Percentiles rank a stretch among this genome's conserved stretches.
phyloP scores from a whole-genome alignment of 2,797 vertebrate species.

The Molothrus aeneus region DNA sequence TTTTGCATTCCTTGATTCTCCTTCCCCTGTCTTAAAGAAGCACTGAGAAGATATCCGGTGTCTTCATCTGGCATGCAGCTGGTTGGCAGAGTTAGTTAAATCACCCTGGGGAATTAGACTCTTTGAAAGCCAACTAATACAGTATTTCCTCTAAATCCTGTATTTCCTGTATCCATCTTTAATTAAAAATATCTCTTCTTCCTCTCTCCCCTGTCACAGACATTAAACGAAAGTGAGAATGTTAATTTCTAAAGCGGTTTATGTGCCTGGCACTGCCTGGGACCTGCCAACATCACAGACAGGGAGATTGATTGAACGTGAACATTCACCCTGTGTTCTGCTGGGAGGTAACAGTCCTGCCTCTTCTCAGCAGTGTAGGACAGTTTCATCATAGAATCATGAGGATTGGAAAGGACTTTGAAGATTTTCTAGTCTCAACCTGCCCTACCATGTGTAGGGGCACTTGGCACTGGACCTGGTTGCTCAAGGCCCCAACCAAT shows the following conservation, averaged over 20 bases:
- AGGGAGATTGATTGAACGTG: fast-evolving
- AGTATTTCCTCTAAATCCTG: not conserved
- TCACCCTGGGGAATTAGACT: not conserved
- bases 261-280: not conserved
- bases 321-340: fast-evolving
- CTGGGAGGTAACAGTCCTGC: not conserved
- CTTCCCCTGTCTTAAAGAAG: not conserved
- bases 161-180: not conserved
- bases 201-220: not conserved
- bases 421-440: not conserved
- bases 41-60: not conserved
- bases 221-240: not conserved
- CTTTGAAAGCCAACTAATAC: not conserved
- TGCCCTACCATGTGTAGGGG: too few relatives aligned
- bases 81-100: not conserved
- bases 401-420: not conserved
- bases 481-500: not conserved
- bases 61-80: not conserved
- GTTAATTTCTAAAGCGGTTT: not conserved
- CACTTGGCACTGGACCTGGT: not conserved
- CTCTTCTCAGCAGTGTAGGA: not conserved
- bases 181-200: not conserved
- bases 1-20: not conserved
- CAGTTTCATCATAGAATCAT: not conserved
- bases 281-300: not conserved